phyloP scores from a whole-genome alignment of 2,888 invertebrate genomes.

The Catocala nupta region DNA sequence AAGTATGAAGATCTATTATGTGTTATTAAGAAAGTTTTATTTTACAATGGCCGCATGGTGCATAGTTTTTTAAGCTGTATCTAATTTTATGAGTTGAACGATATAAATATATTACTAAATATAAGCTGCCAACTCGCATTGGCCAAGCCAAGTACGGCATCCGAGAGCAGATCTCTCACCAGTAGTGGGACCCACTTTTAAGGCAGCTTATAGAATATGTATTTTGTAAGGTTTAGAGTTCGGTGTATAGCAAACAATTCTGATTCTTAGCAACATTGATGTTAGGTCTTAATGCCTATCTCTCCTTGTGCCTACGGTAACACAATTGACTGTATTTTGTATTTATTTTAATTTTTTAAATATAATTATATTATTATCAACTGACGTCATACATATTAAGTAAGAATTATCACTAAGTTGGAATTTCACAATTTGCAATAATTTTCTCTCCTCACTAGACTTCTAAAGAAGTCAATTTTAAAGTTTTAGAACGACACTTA shows the following conservation, averaged over 20 bases:
- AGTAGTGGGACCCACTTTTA: no score
- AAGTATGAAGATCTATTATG: no score
- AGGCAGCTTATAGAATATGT: no score
- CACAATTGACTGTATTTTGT: conserved; percentile 8
- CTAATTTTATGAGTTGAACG: no score
- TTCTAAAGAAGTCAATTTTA: conserved; percentile 8
- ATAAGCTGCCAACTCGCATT: no score
- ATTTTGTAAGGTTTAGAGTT: neutral
- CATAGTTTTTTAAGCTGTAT: no score
- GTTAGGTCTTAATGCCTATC: neutral
- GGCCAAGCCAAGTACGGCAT: no score
- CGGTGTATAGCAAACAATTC: conserved; percentile 5
- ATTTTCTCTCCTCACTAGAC: neutral
- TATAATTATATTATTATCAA: conserved; percentile 12
- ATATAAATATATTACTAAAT: no score
- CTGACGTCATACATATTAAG: conserved; percentile 7
- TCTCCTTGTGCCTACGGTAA: neutral
- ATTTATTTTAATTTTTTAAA: neutral
- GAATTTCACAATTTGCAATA: neutral
- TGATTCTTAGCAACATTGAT: neutral
- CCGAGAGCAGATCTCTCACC: no score
- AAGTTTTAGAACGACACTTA: conserved; percentile 13
- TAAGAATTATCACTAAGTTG: conserved; percentile 6
- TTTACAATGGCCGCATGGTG: no score
- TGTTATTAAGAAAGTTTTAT: no score